A percentile compares a stretch with the other conserved stretches of the same genome.
Conservation (phyloP, 2,888 invertebrate genomes). For the Phyto melanocephala region DNA sequence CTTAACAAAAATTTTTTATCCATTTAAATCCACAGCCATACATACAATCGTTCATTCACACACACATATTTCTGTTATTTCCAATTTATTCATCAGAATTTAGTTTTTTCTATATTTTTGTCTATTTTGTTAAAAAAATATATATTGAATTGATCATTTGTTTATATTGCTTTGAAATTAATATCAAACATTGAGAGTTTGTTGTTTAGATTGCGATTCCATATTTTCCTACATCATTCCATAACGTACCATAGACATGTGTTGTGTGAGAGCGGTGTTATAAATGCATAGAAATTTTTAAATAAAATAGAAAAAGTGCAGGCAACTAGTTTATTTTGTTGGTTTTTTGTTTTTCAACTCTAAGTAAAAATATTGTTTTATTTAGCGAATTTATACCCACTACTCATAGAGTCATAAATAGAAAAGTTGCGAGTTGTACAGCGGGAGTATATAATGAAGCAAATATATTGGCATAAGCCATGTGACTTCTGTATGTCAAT, state of each 20-base stretch:
- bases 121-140: background rate
- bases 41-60: no score
- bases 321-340: background rate
- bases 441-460: no score
- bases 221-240: slow-evolving; percentile 3
- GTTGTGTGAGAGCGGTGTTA: slow-evolving; percentile 31
- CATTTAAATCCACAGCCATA: no score
- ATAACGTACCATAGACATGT: background rate
- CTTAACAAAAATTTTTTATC: background rate
- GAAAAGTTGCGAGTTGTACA: no score
- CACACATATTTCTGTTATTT: background rate
- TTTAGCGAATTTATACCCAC: background rate
- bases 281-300: slow-evolving; percentile 48
- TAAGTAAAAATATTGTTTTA: background rate
- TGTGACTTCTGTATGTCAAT: no score
- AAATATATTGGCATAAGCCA: no score
- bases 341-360: background rate
- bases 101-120: background rate
- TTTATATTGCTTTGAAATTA: slow-evolving; percentile 61
- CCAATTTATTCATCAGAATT: background rate
- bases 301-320: no score
- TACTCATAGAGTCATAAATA: background rate
- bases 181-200: slow-evolving; percentile 58
- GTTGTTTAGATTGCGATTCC: slow-evolving; percentile 14
- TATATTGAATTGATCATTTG: slow-evolving; percentile 46